Percentiles rank a stretch among this genome's conserved stretches.
These are phyloP conservation scores for Apomyelois bistriatella DNA, from an alignment of 2,888 invertebrate species.

Conservation along the genomic window DNA sequence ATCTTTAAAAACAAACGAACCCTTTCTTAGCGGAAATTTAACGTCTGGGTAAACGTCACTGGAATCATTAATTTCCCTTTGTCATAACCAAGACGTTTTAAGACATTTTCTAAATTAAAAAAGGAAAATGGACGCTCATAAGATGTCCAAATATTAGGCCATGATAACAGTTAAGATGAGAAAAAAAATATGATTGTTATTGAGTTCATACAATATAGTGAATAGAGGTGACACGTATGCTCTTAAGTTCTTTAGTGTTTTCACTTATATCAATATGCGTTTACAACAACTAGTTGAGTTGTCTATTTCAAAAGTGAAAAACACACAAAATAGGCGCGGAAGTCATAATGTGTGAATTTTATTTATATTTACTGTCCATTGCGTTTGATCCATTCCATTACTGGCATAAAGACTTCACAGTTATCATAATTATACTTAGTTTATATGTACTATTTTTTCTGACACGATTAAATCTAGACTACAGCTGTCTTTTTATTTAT, in stretches of 20 bases:
- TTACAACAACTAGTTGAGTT: too few species aligned
- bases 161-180: slow-evolving; percentile 58
- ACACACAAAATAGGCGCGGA: too few species aligned
- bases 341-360: too few species aligned
- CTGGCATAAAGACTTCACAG: too few species aligned
- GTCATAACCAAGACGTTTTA: slow-evolving; percentile 16
- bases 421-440: too few species aligned
- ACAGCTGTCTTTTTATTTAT: too few species aligned
- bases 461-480: too few species aligned
- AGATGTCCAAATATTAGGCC: slow-evolving; percentile 57
- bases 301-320: too few species aligned
- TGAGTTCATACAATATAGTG: not conserved
- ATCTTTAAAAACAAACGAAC: slow-evolving; percentile 23
- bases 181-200: slow-evolving; percentile 49
- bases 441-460: too few species aligned
- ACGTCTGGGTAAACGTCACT: slow-evolving; percentile 16
- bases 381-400: too few species aligned
- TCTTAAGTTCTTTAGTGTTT: not conserved
- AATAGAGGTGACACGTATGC: not conserved
- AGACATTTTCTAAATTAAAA: slow-evolving; percentile 34
- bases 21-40: slow-evolving; percentile 23
- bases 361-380: too few species aligned
- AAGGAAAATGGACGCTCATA: slow-evolving; percentile 47
- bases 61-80: slow-evolving; percentile 23
- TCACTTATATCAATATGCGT: not conserved